Evolutionary conservation across 2,888 invertebrate genomes (phyloP), one percentile per base, ranked within the genome.

Genomic region (Ochropleura plecta): DNA sequence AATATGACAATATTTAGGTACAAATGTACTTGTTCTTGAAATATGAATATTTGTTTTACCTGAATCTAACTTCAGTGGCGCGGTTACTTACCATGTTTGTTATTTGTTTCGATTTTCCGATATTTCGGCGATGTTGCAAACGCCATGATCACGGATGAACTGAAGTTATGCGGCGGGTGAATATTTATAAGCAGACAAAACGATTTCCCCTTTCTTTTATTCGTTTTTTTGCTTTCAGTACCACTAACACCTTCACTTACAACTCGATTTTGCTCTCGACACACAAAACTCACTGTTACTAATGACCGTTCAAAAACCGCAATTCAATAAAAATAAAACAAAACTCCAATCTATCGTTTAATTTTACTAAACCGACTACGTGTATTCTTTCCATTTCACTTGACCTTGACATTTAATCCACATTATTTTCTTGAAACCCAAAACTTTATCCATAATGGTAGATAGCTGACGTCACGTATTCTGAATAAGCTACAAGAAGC

Each of bases 371-470:
- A 14, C n/a, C 60, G 49, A 40, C 16, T 73, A 70, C 85, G 66
- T 68, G 57, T n/a, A 14, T 44, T 62, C 9, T 63, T 49, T 63
- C 20, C 59, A 20, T 64, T 73, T 63, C 20, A 79, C 42, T 74
- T 63, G 42, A 76, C 63, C 75, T 71, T 69, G 30, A 57, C 70
- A 69, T 70, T 70, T 70, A 16, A 74, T 72, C 44, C 30, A 62
- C 44, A 62, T 62, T 44, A 74, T 76, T 76, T 79, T 67, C 60
- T 53, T 10, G 5, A 51, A 75, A 62, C 70, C 55, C 18, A 60
- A 74, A 83, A 86, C 80, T 83, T 77, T 79, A 16, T 69, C 51
- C 72, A 67, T 83, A 86, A 82, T 63, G 60, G 40, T 12, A 73
- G 67, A 72, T 74, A 66, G 55, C 46, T 9, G 59, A 59, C 57